phyloP scores from a whole-genome alignment of 2,113 vertebrate species.

The Suricata suricatta region DNA sequence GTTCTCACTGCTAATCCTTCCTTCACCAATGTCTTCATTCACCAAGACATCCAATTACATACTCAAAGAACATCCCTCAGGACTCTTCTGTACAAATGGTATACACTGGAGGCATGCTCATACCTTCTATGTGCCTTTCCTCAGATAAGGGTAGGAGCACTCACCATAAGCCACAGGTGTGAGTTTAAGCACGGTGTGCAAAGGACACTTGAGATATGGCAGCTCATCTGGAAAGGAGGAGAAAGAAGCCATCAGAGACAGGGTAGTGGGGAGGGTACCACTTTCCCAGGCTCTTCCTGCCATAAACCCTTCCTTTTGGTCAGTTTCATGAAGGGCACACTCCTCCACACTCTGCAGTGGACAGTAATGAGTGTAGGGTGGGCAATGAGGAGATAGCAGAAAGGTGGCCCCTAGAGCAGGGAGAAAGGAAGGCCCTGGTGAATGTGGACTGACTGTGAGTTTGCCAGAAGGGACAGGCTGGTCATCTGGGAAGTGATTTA shows the following conservation, averaged over 20 bases:
- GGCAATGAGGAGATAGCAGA: not conserved
- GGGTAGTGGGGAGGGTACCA: not conserved
- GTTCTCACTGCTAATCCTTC: not conserved
- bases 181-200: conserved; percentile 79
- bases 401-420: not conserved
- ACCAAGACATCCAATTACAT: not conserved
- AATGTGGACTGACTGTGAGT: not conserved
- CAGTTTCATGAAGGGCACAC: not conserved
- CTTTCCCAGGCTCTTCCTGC: not conserved
- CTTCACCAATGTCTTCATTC: not conserved
- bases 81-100: not conserved
- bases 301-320: not conserved
- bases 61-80: not conserved
- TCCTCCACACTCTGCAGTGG: not conserved
- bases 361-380: not conserved
- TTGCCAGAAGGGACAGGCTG: not conserved
- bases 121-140: not conserved
- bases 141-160: not conserved
- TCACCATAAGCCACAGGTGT: conserved; percentile 77
- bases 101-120: not conserved
- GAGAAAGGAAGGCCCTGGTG: not conserved
- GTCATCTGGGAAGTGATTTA: not conserved
- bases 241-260: not conserved
- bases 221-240: conserved; percentile 58
- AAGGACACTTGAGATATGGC: conserved; percentile 76